Conservation (phyloP, 2,797 vertebrate species). For the Sebastes hopkinsi region DNA sequence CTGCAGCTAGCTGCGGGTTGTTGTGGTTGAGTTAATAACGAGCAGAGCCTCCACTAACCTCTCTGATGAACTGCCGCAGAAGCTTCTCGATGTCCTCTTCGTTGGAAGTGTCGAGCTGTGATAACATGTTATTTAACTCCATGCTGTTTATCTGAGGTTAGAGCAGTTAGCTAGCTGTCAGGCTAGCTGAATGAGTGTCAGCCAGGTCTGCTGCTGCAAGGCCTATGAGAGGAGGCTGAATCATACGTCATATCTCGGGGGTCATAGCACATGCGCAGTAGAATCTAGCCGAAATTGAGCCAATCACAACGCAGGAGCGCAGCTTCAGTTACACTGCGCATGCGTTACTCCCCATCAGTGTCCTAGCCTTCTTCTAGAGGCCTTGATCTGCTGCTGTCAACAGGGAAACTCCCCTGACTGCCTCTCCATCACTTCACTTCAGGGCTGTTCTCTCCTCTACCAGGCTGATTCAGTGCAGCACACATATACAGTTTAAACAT, state of each 20-base stretch:
- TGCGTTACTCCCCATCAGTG: no score
- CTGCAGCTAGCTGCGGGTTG: conserved; percentile 29
- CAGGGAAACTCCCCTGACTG: conserved; percentile 50
- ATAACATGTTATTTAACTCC: conserved; percentile 81
- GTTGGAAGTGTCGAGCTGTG: conserved; percentile 78
- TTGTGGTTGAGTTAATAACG: conserved; percentile 51
- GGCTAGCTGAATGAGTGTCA: conserved; percentile 17
- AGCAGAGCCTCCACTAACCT: conserved; percentile 81
- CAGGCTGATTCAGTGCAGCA: background rate
- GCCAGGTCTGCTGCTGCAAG: background rate
- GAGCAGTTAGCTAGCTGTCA: conserved; percentile 31
- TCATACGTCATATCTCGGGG: no score
- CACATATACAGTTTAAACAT: background rate
- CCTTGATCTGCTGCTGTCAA: conserved; percentile 34
- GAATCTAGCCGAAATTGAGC: no score
- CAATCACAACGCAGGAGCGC: no score
- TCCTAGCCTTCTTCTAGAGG: no score
- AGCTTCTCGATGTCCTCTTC: conserved; percentile 81
- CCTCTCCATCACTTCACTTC: conserved; percentile 13
- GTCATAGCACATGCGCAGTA: no score
- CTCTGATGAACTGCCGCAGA: conserved; percentile 86
- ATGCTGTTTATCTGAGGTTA: conserved; percentile 62
- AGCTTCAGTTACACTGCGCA: no score
- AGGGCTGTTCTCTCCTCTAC: background rate
- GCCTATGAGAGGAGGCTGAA: no score